A percentile compares a stretch with the other conserved stretches of the same genome.
Evolutionary conservation across 1,140 invertebrate genomes (phyloP).

Genomic region (Phenacoccus solenopsis): DNA sequence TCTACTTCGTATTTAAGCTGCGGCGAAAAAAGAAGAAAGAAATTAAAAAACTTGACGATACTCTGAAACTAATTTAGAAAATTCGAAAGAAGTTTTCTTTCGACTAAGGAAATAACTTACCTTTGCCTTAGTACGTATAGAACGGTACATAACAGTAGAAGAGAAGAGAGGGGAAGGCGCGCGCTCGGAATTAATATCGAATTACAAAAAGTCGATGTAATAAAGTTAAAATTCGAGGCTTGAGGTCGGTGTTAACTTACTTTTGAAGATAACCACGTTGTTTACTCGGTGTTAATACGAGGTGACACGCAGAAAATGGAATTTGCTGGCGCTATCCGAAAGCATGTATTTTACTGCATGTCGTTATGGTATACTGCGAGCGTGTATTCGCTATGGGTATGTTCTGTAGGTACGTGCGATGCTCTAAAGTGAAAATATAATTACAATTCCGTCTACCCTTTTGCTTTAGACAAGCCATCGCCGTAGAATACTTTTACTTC

Average conservation of each 20-base stretch:
- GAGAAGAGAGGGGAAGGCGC: too few relatives aligned
- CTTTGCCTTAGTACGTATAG: background rate
- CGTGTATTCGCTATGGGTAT: background rate
- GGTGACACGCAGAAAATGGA: slow-evolving; percentile 1
- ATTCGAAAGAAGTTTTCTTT: background rate
- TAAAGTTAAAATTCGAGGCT: background rate
- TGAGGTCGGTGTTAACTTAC: slow-evolving; percentile 1
- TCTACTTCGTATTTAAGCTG: background rate
- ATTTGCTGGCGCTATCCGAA: background rate
- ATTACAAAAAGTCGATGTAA: background rate
- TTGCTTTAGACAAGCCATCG: background rate
- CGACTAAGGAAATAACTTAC: background rate
- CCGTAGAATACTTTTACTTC: background rate
- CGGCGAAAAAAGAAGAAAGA: background rate
- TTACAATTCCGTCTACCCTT: background rate
- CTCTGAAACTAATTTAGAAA: background rate
- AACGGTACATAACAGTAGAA: too few relatives aligned
- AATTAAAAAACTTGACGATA: background rate
- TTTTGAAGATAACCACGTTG: slow-evolving; percentile 1
- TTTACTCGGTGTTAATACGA: background rate
- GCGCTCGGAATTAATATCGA: background rate
- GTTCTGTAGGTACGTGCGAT: background rate
- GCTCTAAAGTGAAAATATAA: background rate
- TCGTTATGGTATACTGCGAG: too few relatives aligned
- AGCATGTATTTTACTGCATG: background rate